Conservation (phyloP, 1,140 invertebrate genomes). For the Lasioglossum albipes region DNA sequence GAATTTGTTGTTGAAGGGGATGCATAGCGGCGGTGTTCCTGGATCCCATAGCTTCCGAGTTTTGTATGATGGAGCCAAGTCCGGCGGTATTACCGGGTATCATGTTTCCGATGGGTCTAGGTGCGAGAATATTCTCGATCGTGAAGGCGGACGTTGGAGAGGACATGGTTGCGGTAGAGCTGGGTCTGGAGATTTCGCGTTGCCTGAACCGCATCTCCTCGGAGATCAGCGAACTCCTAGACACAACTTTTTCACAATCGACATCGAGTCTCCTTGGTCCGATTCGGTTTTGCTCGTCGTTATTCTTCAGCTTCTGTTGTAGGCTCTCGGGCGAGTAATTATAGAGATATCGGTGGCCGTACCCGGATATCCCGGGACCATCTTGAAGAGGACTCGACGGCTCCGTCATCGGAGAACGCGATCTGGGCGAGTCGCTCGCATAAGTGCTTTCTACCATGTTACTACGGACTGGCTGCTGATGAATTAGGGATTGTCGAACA, state of each 20-base stretch:
- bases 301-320: conserved; percentile 61
- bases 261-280: conserved; percentile 51
- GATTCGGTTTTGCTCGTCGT: conserved; percentile 52
- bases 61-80: conserved; percentile 60
- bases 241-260: conserved; percentile 56
- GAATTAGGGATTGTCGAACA: no score
- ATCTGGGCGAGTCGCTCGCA: conserved; percentile 74
- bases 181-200: conserved; percentile 62
- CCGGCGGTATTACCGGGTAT: conserved; percentile 56
- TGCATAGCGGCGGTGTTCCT: conserved; percentile 66
- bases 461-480: not conserved
- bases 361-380: conserved; percentile 65
- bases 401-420: conserved; percentile 77
- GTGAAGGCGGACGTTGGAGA: conserved; percentile 86
- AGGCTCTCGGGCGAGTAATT: conserved; percentile 66
- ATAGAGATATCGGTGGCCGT: conserved; percentile 68
- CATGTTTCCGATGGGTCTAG: conserved; percentile 75
- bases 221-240: conserved; percentile 63
- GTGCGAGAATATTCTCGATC: conserved; percentile 89
- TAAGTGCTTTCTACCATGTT: conserved; percentile 77
- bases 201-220: conserved; percentile 59
- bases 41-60: conserved; percentile 68
- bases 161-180: conserved; percentile 77
- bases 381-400: conserved; percentile 73
- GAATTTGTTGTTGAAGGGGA: conserved; percentile 79